Base-by-base conservation (phyloP, 2,797 vertebrate genomes). In the Protosalanx chinensis region DNA sequence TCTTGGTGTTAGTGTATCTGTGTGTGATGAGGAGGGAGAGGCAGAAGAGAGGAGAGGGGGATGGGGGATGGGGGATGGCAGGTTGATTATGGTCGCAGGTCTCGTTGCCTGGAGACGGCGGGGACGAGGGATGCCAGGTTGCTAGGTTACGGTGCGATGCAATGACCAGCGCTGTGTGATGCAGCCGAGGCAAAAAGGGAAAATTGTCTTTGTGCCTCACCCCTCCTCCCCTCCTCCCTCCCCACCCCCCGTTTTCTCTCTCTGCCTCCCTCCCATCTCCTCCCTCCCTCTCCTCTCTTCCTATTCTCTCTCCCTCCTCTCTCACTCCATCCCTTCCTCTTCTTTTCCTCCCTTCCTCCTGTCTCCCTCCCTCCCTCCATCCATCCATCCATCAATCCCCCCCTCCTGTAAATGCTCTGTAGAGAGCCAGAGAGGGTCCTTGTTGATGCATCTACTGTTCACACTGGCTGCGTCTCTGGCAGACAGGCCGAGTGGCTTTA, bases 81-180 rank as follows among this genome's bases (percentile, higher is more conserved):
- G 90, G 90, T 92, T 92, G 92, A 93, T 93, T 93, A 92, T 76
- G 90, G 91, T 92, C 89, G 87, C 91, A 91, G 89, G 91, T 92
- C 90, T 90, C 88, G 91, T 93, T 93, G 92, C 92, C 88, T 88
- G 87, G 92, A 90, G 88, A 93, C 90, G 88, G 88, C 81, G 78
- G 88, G 88, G 88, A 92, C 81, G 71, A 90, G 90, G 89, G 92
- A 93, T 92, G 91, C 90, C 89, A 88, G 90, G 92, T 93, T 93
- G 91, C 91, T 89, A 90, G 82, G 91, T 85, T 76, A 92, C 92
- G 49, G 81, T 84, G 71, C 82, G 87, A 92, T 92, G 91, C 90
- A 89, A 89, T 91, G 90, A 88, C 89, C 90, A 87, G 89, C 76
- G 68, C 88, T 87, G 88, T 88, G 87, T 90, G 89, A 88, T 88